These are phyloP conservation scores for Antennarius maculatus DNA, from an alignment of 2,797 vertebrate species.

Conservation along the genomic window DNA sequence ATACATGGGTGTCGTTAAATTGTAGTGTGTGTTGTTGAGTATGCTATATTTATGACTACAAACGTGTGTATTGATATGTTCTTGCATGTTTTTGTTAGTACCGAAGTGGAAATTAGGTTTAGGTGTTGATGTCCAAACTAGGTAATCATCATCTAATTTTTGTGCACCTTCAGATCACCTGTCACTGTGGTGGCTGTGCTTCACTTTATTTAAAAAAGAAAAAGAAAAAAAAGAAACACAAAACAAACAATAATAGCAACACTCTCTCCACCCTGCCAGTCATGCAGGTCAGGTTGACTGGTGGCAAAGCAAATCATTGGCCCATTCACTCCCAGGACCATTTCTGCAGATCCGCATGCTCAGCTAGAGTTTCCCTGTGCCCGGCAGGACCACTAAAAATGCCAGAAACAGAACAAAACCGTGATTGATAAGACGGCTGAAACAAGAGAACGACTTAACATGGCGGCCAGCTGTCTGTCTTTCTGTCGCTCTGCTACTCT, in stretches of 20 bases:
- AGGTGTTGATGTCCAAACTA: constrained; percentile 8
- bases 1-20: constrained; percentile 56
- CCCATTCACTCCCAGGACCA: constrained; percentile 68
- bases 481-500: constrained; percentile 66
- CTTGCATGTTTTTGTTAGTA: constrained; percentile 9
- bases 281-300: constrained; percentile 57
- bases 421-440: constrained; percentile 82
- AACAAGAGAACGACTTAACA: constrained; percentile 78
- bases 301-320: constrained; percentile 57
- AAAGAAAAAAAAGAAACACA: neutral
- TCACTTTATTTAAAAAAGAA: constrained; percentile 26
- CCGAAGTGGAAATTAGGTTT: neutral
- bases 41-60: constrained; percentile 26
- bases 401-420: constrained; percentile 78
- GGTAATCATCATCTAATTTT: neutral
- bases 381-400: constrained; percentile 71
- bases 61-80: constrained; percentile 21
- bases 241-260: constrained; percentile 1
- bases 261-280: constrained; percentile 6
- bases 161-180: constrained; percentile 11
- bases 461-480: constrained; percentile 74
- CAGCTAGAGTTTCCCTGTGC: constrained; percentile 70
- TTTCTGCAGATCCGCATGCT: constrained; percentile 55
- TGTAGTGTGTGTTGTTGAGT: constrained; percentile 19
- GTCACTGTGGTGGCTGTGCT: constrained; percentile 22